Conservation (phyloP, 2,113 vertebrate species). For the Amphiprion ocellaris region DNA sequence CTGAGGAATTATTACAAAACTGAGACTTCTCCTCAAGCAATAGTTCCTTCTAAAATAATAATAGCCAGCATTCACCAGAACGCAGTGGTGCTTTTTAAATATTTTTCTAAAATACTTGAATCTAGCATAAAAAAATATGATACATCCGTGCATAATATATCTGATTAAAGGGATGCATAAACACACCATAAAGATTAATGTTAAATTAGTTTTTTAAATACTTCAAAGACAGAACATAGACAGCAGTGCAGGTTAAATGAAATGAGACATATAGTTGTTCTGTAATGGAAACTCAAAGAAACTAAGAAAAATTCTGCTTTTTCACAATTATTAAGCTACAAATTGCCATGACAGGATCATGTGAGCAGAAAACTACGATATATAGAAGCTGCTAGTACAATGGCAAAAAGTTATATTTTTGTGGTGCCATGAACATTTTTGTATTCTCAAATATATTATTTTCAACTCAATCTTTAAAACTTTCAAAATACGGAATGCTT, state of each 20-base stretch:
- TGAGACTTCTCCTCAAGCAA: not conserved
- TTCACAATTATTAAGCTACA: conserved; percentile 22
- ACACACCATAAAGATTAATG: conserved; percentile 47
- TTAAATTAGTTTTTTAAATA: conserved; percentile 59
- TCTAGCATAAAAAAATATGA: conserved; percentile 72
- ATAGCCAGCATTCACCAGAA: not conserved
- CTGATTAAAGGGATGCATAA: conserved; percentile 62
- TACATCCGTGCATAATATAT: conserved; percentile 76
- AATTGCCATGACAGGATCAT: conserved; percentile 16
- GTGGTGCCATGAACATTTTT: conserved; percentile 1
- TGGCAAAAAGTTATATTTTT: conserved; percentile 5
- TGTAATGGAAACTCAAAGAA: not conserved
- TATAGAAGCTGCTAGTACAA: not conserved
- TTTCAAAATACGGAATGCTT: not conserved
- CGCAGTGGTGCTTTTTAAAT: conserved; percentile 32
- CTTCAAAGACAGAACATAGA: conserved; percentile 45
- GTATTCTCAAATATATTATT: not conserved
- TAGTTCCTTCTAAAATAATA: conserved; percentile 1
- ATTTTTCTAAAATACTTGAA: conserved; percentile 74
- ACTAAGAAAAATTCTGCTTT: conserved; percentile 11
- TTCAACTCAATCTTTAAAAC: not conserved
- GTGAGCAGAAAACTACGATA: not conserved
- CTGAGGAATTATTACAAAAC: not conserved
- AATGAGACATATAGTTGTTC: not conserved
- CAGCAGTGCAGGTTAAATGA: conserved; percentile 40